Evolutionary conservation across 2,888 invertebrate species (phyloP).

Genomic region (Sesia bembeciformis): DNA sequence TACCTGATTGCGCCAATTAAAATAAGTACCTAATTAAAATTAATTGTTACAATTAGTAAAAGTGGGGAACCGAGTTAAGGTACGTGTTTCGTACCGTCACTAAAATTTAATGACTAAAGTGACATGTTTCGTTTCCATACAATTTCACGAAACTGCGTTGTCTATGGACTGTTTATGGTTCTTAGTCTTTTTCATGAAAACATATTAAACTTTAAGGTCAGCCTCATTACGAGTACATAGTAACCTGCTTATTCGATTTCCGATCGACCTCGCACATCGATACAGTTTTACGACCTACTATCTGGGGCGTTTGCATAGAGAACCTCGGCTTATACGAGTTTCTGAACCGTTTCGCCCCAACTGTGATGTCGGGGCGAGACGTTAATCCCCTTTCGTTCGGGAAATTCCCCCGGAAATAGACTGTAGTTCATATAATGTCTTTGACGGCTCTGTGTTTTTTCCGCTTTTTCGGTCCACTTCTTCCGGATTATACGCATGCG

Average conservation of each 20-base stretch:
- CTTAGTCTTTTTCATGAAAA: too few species aligned
- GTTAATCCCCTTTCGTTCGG: constrained; percentile 14
- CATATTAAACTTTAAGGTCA: not conserved
- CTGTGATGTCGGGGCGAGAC: constrained; percentile 2
- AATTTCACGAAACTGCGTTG: too few species aligned
- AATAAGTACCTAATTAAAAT: too few species aligned
- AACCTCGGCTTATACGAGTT: constrained; percentile 4
- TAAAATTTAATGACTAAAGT: too few species aligned
- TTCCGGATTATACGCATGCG: not conserved
- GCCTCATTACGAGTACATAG: not conserved
- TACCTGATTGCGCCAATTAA: too few species aligned
- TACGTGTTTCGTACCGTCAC: too few species aligned
- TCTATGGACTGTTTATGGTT: too few species aligned
- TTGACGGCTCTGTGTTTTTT: constrained; percentile 12
- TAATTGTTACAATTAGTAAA: too few species aligned
- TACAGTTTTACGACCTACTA: constrained; percentile 6
- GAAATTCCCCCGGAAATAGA: constrained; percentile 23
- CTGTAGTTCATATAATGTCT: constrained; percentile 13
- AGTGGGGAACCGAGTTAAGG: too few species aligned
- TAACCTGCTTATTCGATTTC: not conserved
- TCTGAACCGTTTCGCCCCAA: constrained; percentile 5
- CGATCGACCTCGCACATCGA: constrained; percentile 2
- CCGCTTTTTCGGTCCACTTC: constrained; percentile 2
- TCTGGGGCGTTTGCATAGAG: not conserved
- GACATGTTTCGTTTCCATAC: too few species aligned